Evolutionary conservation across 2,888 invertebrate species (phyloP).

Genomic region (Spodoptera littoralis): DNA sequence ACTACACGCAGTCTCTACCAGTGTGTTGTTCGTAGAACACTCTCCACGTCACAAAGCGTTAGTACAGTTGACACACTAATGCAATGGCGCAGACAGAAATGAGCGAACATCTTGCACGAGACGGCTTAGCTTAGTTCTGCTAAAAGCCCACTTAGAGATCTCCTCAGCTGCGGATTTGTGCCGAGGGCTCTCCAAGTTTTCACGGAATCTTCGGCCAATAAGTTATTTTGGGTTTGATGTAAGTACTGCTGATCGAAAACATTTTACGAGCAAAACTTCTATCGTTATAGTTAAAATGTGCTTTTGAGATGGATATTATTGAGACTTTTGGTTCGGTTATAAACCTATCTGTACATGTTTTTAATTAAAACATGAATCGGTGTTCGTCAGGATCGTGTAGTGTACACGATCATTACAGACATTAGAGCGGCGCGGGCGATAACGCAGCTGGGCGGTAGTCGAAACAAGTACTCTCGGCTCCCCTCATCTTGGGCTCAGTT

Average conservation of each 20-base stretch:
- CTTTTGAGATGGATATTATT: conserved; percentile 6
- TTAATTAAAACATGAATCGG: conserved; percentile 67
- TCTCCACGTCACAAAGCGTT: conserved; percentile 44
- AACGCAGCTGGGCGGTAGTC: conserved; percentile 48
- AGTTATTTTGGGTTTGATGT: conserved; percentile 76
- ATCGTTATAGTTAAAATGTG: conserved; percentile 9
- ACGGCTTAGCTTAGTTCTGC: conserved; percentile 86
- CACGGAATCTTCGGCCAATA: conserved; percentile 80
- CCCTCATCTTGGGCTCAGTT: conserved; percentile 68
- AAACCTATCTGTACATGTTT: conserved; percentile 28
- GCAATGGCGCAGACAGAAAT: conserved; percentile 81
- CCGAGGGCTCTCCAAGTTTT: conserved; percentile 80
- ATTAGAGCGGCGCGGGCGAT: conserved; percentile 59
- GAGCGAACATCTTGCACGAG: conserved; percentile 83
- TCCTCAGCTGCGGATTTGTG: conserved; percentile 84
- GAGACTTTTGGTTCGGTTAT: conserved; percentile 5
- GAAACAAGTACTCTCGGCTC: conserved; percentile 65
- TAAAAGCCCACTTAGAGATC: conserved; percentile 88
- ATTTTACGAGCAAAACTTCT: conserved; percentile 48
- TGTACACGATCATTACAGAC: conserved; percentile 70
- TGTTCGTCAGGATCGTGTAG: conserved; percentile 49
- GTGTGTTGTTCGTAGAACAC: conserved; percentile 41
- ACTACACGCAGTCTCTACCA: conserved; percentile 28
- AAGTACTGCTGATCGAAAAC: conserved; percentile 58
- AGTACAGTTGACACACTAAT: conserved; percentile 63